Conservation (phyloP, 2,113 vertebrate species). For the Malurus elegans region DNA sequence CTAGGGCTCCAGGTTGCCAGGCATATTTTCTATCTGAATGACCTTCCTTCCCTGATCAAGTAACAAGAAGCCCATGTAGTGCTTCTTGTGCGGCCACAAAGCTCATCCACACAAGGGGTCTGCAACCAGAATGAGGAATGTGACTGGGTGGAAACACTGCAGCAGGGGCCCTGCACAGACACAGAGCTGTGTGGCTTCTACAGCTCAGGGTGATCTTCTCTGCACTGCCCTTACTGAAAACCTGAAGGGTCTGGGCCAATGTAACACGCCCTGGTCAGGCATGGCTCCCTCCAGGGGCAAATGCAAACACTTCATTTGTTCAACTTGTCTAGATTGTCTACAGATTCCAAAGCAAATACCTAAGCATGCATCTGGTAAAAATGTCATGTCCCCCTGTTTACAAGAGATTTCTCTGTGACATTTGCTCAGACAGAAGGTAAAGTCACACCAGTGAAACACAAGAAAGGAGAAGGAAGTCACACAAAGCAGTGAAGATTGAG, state of each 20-base stretch:
- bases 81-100: not conserved
- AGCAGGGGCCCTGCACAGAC: not conserved
- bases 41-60: not conserved
- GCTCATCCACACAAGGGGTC: not conserved
- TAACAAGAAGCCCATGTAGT: not conserved
- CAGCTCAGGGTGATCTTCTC: not conserved
- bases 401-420: constrained; percentile 39
- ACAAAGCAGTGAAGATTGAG: constrained; percentile 27
- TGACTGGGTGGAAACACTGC: not conserved
- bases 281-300: not conserved
- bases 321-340: not conserved
- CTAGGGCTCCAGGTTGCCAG: not conserved
- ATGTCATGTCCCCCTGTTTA: constrained; percentile 47
- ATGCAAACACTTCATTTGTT: constrained; percentile 10
- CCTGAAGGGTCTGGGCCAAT: not conserved
- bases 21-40: not conserved
- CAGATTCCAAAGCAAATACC: constrained; percentile 53
- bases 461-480: constrained; percentile 42
- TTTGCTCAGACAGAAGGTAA: constrained; percentile 58
- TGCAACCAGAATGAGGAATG: not conserved
- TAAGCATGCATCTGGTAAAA: constrained; percentile 46
- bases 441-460: constrained; percentile 28
- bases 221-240: not conserved
- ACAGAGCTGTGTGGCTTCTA: not conserved
- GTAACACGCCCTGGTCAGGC: not conserved